These are phyloP conservation scores for Zaprionus africanus DNA, from an alignment of 1,140 invertebrate species.

Conservation along the genomic window DNA sequence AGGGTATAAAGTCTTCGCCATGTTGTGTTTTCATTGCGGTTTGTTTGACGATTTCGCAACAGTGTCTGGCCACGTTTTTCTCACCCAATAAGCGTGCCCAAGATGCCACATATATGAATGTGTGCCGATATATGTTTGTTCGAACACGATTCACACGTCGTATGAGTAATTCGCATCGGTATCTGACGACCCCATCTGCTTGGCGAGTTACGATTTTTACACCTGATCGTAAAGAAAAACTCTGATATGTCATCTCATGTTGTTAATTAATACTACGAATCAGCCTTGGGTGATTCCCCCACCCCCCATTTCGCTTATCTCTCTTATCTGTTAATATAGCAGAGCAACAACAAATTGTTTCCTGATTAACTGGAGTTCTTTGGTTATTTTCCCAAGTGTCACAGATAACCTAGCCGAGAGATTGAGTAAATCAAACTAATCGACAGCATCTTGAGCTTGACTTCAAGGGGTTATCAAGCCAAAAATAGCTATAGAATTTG, in stretches of 20 bases:
- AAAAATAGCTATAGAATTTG: conserved; percentile 8
- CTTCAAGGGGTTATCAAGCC: conserved; percentile 41
- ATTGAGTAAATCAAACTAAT: background rate
- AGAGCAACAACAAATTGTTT: conserved; percentile 61
- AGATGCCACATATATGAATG: background rate
- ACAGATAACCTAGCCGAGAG: conserved; percentile 16
- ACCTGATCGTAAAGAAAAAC: conserved; percentile 7
- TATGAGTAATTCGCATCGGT: conserved; percentile 36
- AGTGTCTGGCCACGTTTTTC: conserved; percentile 60
- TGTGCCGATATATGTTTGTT: conserved; percentile 11
- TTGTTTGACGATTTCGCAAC: conserved; percentile 49
- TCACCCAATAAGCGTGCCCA: conserved; percentile 63
- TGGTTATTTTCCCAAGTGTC: background rate
- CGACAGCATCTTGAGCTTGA: conserved; percentile 2
- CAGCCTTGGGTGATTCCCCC: background rate
- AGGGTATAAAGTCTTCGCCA: background rate
- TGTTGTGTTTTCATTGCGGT: background rate
- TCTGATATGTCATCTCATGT: conserved; percentile 8
- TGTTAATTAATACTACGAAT: conserved; percentile 2
- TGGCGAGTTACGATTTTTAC: background rate
- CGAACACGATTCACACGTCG: conserved; percentile 35
- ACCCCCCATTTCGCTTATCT: background rate
- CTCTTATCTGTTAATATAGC: conserved; percentile 25
- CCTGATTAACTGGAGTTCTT: conserved; percentile 57
- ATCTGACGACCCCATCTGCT: background rate